phyloP scores from a whole-genome alignment of 2,113 vertebrate species.

The Silurus asotus region DNA sequence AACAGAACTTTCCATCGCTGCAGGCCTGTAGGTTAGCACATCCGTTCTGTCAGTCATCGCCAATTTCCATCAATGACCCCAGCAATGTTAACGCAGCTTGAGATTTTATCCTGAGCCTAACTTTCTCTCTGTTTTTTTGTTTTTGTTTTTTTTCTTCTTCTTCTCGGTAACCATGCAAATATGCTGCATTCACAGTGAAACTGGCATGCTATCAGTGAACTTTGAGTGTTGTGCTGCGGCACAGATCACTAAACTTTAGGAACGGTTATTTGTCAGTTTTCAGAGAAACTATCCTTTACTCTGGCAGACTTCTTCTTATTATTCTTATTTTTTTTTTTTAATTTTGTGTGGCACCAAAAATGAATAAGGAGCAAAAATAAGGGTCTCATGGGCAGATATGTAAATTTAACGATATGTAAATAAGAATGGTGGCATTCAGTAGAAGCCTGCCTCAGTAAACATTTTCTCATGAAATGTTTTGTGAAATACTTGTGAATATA shows the following conservation, averaged over 20 bases:
- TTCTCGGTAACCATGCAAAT: constrained; percentile 28
- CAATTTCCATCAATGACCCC: constrained; percentile 19
- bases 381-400: not conserved
- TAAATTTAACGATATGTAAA: not conserved
- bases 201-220: constrained; percentile 21
- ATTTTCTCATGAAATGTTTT: constrained; percentile 38
- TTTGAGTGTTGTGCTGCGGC: constrained; percentile 16
- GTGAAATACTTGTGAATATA: constrained; percentile 52
- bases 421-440: constrained; percentile 29
- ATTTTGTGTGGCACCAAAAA: not conserved
- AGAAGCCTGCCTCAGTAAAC: constrained; percentile 43
- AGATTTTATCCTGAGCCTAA: constrained; percentile 23
- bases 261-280: constrained; percentile 25
- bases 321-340: not conserved
- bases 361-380: not conserved
- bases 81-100: constrained; percentile 10
- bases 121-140: not conserved
- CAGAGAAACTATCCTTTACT: constrained; percentile 8
- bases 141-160: not conserved
- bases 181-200: constrained; percentile 20
- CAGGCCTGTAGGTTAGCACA: constrained; percentile 19
- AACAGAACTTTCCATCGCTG: not conserved
- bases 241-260: constrained; percentile 36
- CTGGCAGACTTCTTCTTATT: constrained; percentile 39
- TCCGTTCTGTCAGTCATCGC: not conserved